Conservation (phyloP, 2,113 vertebrate species). For the Cryptoleucopteryx plumbea region DNA sequence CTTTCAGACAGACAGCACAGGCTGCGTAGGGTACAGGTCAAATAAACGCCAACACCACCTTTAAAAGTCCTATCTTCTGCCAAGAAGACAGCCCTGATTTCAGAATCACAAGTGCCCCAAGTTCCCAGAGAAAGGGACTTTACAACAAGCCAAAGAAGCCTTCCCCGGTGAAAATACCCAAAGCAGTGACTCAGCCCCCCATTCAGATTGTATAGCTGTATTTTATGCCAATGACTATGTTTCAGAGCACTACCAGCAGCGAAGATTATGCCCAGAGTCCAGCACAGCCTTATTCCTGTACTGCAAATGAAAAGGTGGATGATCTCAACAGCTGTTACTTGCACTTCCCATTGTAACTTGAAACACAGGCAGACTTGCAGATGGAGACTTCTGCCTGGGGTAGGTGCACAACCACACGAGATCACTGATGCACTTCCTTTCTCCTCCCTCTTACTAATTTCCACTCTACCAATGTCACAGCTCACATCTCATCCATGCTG, state of each 20-base stretch:
- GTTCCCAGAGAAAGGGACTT: neutral
- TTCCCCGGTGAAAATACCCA: neutral
- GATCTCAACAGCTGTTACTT: neutral
- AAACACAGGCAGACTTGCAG: neutral
- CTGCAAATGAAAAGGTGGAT: neutral
- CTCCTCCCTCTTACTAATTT: neutral
- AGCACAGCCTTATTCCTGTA: neutral
- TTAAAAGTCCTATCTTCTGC: neutral
- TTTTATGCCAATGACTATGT: neutral
- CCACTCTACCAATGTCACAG: neutral
- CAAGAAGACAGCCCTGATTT: neutral
- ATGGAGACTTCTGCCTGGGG: neutral
- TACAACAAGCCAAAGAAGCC: neutral
- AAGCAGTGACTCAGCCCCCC: neutral
- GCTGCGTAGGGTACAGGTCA: neutral
- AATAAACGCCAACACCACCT: neutral
- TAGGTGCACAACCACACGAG: neutral
- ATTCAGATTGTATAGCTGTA: fast-evolving
- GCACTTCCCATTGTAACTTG: neutral
- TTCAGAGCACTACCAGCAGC: neutral
- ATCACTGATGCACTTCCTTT: neutral
- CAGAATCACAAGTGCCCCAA: neutral
- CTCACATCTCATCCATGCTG: neutral
- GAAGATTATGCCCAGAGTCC: neutral
- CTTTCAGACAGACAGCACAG: neutral